phyloP scores from a whole-genome alignment of 2,113 vertebrate species.

The Tiliqua scincoides region DNA sequence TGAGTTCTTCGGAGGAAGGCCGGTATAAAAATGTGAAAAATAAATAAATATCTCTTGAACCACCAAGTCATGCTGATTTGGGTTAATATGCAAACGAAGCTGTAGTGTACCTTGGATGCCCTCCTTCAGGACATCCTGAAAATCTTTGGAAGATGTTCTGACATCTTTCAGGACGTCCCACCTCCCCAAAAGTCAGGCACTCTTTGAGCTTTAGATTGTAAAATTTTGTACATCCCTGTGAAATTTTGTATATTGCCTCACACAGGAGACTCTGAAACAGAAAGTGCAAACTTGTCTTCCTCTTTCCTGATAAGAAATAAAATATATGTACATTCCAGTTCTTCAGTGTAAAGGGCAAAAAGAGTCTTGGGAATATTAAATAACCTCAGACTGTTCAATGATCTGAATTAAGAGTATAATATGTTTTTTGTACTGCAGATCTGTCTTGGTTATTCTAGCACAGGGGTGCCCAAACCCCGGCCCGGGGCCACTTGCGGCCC shows the following conservation, averaged over 20 bases:
- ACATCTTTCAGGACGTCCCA: not conserved
- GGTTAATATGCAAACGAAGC: not conserved
- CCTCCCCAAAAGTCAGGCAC: not conserved
- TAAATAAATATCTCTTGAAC: too few relatives aligned
- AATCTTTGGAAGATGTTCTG: too few relatives aligned
- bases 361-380: not conserved
- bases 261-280: not conserved
- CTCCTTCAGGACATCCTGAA: too few relatives aligned
- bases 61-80: not conserved
- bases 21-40: too few relatives aligned
- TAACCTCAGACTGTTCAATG: conserved; percentile 1
- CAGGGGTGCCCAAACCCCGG: too few relatives aligned
- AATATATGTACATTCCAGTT: not conserved
- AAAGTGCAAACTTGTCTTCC: not conserved
- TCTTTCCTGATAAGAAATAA: not conserved
- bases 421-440: conserved; percentile 1
- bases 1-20: too few relatives aligned
- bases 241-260: not conserved
- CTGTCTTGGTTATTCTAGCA: not conserved
- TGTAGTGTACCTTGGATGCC: not conserved
- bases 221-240: not conserved
- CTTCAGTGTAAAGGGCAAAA: not conserved
- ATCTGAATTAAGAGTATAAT: not conserved
- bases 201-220: not conserved
- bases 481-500: too few relatives aligned